Evolutionary conservation across 2,113 vertebrate genomes (phyloP), one percentile per base, ranked within the genome.

Genomic region (Falcunculus frontatus): DNA sequence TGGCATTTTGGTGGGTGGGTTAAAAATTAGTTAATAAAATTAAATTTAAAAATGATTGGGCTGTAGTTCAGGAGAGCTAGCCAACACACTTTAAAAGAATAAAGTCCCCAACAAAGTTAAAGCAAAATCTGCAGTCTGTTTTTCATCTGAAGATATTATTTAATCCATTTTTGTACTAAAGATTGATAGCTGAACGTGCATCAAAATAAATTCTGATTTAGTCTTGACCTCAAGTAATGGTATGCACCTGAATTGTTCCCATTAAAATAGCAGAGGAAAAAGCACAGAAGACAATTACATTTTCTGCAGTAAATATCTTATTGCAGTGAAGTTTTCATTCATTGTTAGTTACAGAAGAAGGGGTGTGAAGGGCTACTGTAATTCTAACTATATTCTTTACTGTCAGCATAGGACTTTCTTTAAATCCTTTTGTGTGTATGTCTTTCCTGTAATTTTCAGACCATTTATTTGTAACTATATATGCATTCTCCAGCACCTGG

Each of bases 1-100:
- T 95, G 87, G 85, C n/a, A 13, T 97, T 96, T 97, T 96, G 89
- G 89, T 97, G 77, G 64, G 86, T 84, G 75, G 64, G 92, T 96
- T 97, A 96, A 97, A 97, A 97, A 95, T 97, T 96, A 95, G 76
- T 93, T 98, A 96, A 96, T 96, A 97, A 97, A 97, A 95, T 95
- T 93, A 94, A 96, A 96, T 96, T 93, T 95, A 42, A 92, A 98
- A 96, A 72, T 95, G 73, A 74, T 88, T 89, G 42, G 96, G 41
- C 60, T 83, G 33, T 90, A 88, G 56, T 96, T 93, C 74, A 87
- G 47, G 37, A 91, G 82, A 75, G 52, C 91, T 72, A 93, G 65
- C 35, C 79, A 96, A 81, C 63, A 89, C 16, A 29, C 81, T 96
- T 89, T 74, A 57, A 84, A 93, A 88, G 13, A 84, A 85, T 85